Evolutionary conservation across 2,797 vertebrate genomes (phyloP), one percentile per base, ranked within the genome.

Genomic region (Sebastes oblongus): DNA sequence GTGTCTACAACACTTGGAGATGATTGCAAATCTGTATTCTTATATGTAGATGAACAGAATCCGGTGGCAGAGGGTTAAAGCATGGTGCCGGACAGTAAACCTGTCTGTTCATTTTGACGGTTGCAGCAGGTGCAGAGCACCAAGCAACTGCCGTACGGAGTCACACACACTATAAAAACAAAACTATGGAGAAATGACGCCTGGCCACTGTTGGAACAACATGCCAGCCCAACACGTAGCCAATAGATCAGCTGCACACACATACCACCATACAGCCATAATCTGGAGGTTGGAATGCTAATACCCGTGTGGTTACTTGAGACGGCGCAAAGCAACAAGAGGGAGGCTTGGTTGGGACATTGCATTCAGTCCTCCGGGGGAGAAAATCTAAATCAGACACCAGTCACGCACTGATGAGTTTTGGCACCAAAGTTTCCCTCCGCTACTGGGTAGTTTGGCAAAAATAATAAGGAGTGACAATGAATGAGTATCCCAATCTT

Each of bases 241-340:
- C 3, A 3, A 75, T 30, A 71, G 77, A 85, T 91, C 88, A 88
- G 84, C 90, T 89, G 84, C 80, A 66, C 78, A 71, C 80, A 75
- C 87, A 90, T 56, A 32, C 83, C 80, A 59, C 13, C 70, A 84
- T 66, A 72, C 78, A 69, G 78, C 85, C 46, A 60, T 86, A 88
- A 90, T 91, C 89, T 89, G 86, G 64, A 83, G 89, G 29, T 14
- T 66, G 87, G 88, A 88, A 91, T 88, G 90, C 86, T 80, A 90
- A 90, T 75, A 82, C 87, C 42, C 76, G 25, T 66, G 85, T 73
- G 89, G 89, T 88, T 77, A 92, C 87, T 84, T 77, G 89, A 93
- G 86, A 89, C 77, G 60, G 69, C 7, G 8, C 75, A 70, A 39
- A 77, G 71, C 72, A 85, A 75, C 67, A 46, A 69, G 54, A 52